Percentiles rank a stretch among this genome's conserved stretches.
Conservation (phyloP, 2,888 invertebrate species). For the Argyresthia albistria region DNA sequence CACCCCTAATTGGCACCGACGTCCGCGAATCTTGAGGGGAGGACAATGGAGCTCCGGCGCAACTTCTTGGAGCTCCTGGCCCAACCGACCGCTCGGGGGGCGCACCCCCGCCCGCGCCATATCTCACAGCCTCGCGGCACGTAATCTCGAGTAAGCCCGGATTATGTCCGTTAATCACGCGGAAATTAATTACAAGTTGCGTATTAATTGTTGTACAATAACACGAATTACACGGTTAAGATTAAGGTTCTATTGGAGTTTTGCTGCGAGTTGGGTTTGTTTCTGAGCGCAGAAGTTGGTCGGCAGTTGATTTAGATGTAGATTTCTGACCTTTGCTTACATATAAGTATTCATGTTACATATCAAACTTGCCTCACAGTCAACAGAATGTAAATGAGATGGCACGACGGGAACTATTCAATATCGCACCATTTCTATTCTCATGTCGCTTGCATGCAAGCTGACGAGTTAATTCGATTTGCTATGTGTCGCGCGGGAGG, state of each 20-base stretch:
- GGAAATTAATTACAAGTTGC: slow-evolving; percentile 71
- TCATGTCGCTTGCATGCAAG: slow-evolving; percentile 63
- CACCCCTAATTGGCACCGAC: slow-evolving; percentile 72
- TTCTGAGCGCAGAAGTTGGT: background rate
- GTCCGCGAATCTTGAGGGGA: slow-evolving; percentile 73
- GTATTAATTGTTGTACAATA: slow-evolving; percentile 69
- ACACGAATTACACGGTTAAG: slow-evolving; percentile 50
- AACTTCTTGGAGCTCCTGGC: slow-evolving; percentile 5
- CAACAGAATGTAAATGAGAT: background rate
- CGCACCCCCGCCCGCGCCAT: slow-evolving; percentile 36
- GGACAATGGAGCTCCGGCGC: slow-evolving; percentile 53
- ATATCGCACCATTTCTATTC: slow-evolving; percentile 62
- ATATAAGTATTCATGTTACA: background rate
- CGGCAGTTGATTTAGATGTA: background rate
- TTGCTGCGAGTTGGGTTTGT: background rate
- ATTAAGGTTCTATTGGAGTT: slow-evolving; percentile 15
- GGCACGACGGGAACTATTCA: slow-evolving; percentile 28
- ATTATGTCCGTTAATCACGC: slow-evolving; percentile 70
- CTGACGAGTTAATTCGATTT: slow-evolving; percentile 72
- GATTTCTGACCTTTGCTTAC: background rate
- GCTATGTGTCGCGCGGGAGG: slow-evolving; percentile 47
- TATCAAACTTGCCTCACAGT: background rate
- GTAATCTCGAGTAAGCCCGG: slow-evolving; percentile 68
- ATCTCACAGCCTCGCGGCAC: slow-evolving; percentile 59
- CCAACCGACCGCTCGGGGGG: slow-evolving; percentile 15